Conservation (phyloP, 1,140 invertebrate genomes). For the Hycleus phaleratus region DNA sequence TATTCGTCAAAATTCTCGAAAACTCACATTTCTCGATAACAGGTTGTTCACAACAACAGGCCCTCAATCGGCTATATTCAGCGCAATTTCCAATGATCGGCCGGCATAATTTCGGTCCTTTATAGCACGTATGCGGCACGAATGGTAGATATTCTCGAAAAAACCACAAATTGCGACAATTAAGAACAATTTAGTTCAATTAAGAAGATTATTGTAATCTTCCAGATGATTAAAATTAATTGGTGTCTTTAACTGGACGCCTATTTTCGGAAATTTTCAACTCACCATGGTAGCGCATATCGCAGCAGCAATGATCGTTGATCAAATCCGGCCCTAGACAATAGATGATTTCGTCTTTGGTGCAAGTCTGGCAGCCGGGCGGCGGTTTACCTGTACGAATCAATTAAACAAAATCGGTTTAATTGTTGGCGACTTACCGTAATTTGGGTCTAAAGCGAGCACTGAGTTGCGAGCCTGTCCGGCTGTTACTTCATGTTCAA, state of each 20-base stretch:
- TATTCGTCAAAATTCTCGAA: too few relatives aligned
- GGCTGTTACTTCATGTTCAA: slow-evolving; percentile 49
- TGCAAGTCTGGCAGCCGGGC: slow-evolving; percentile 57
- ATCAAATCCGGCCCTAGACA: slow-evolving; percentile 54
- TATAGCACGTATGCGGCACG: slow-evolving; percentile 59
- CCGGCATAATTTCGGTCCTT: slow-evolving; percentile 50
- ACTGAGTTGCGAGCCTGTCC: slow-evolving; percentile 42
- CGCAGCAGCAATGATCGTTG: slow-evolving; percentile 65
- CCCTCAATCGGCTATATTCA: slow-evolving; percentile 53
- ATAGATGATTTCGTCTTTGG: slow-evolving; percentile 53
- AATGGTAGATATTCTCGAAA: slow-evolving; percentile 55
- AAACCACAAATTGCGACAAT: slow-evolving; percentile 1
- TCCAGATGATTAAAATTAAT: background rate
- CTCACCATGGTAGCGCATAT: slow-evolving; percentile 47
- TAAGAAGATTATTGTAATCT: too few relatives aligned
- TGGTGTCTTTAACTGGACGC: background rate
- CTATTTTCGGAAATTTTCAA: background rate
- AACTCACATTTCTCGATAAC: slow-evolving; percentile 53
- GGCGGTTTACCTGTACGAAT: slow-evolving; percentile 42
- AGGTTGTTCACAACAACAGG: slow-evolving; percentile 59
- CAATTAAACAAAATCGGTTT: background rate
- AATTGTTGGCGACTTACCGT: background rate
- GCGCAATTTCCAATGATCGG: slow-evolving; percentile 53
- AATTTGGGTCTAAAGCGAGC: slow-evolving; percentile 36
- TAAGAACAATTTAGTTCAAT: too few relatives aligned